Evolutionary conservation across 2,113 vertebrate genomes (phyloP).

Genomic region (Pampusana beccarii): DNA sequence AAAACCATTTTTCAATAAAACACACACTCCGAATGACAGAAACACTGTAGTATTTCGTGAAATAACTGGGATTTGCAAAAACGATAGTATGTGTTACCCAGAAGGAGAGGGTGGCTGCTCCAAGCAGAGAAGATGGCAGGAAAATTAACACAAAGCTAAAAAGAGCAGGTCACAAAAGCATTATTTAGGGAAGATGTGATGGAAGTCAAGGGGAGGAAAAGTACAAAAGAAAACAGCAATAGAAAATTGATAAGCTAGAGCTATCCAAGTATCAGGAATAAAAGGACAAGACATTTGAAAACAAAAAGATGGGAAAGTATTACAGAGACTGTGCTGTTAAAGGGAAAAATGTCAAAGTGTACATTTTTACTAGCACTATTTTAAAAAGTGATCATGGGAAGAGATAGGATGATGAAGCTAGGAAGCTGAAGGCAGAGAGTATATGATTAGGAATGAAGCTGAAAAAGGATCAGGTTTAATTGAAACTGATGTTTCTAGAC

Average conservation of each 20-base stretch:
- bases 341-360: background rate
- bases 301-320: background rate
- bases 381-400: background rate
- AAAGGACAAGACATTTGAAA: background rate
- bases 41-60: background rate
- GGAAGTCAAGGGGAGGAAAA: background rate
- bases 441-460: background rate
- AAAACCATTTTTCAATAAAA: background rate
- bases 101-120: background rate
- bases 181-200: background rate
- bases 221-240: background rate
- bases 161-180: background rate
- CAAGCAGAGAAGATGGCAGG: background rate
- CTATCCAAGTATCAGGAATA: background rate
- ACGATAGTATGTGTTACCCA: background rate
- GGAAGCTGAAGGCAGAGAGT: background rate
- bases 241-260: background rate
- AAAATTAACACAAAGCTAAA: background rate
- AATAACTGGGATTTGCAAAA: background rate
- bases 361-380: background rate
- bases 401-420: background rate
- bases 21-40: background rate
- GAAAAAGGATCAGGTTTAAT: background rate
- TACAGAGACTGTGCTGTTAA: background rate
- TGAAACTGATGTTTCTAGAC: background rate